phyloP scores from a whole-genome alignment of 2,113 vertebrate species.

The Arizona elegans region DNA sequence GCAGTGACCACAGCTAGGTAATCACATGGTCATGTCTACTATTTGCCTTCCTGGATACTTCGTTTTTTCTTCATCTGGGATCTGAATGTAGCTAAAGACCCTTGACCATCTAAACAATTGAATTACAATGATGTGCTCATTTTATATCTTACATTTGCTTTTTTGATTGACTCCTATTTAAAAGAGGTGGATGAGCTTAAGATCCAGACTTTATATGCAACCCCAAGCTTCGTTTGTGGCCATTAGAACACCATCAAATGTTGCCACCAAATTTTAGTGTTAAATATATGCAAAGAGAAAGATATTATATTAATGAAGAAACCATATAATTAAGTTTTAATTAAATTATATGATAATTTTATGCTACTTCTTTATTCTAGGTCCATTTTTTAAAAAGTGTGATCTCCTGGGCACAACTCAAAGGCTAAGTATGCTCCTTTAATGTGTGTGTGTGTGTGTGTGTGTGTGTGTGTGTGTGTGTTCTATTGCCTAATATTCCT shows the following conservation, averaged over 20 bases:
- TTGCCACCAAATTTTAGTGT: neutral
- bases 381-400: neutral
- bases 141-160: neutral
- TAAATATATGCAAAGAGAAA: neutral
- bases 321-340: neutral
- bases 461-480: too few species aligned
- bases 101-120: neutral
- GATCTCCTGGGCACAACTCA: neutral
- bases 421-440: neutral
- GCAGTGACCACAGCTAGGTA: neutral
- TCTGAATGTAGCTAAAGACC: neutral
- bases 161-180: neutral
- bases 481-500: neutral
- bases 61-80: neutral
- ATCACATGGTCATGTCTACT: neutral
- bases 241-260: neutral
- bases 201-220: neutral
- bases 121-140: neutral
- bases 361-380: neutral
- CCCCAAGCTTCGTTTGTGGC: neutral
- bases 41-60: neutral
- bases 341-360: neutral
- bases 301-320: neutral
- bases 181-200: neutral
- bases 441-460: too few species aligned